Evolutionary conservation across 2,113 vertebrate genomes (phyloP), one percentile per base, ranked within the genome.

Genomic region (Python bivittatus): DNA sequence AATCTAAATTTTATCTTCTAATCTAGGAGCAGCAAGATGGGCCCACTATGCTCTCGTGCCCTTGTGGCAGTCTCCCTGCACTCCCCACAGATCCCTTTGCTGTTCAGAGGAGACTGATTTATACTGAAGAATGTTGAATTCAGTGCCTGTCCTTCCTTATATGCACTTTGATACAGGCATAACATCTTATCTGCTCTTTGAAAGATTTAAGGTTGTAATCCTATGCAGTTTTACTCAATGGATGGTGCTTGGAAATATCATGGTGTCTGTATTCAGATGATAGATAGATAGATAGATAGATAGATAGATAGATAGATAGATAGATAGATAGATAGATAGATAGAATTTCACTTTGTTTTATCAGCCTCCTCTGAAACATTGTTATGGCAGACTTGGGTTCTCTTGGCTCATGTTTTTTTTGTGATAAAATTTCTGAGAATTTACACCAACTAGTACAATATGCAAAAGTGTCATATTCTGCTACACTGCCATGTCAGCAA

Each of bases 351-450:
- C 15, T 56, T 1, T 0, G 15, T 20, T 79, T 53, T 61, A 44
- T 17, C 0, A 38, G 56, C 54, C 64, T 20, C 15, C 38, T 54
- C 54, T 27, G 29, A 10, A 83, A 10, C 0, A 0, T 9, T 42
- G 60, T 17, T 23, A 89, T 88, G 94, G 94, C 38, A 96, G 95
- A 96, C 94, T 97, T 97, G 8, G 48, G 2, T 88, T 92, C 89
- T 88, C 90, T 95, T 95, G 91, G 87, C 86, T 61, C 27, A 1
- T 2, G 52, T 84, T 10, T 1, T 58, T 61, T 57, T 72, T 92
- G 90, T 94, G 94, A 96, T 96, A 95, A 96, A 95, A 94, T 83
- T 42, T 44, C 53, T 94, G 48, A 52, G 94, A 79, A 92, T 84
- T 0, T 22, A 64, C 29, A 92, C 92, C 92, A 91, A 92, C 22